Conservation (phyloP, 2,888 invertebrate species). For the Andrena bicolor region DNA sequence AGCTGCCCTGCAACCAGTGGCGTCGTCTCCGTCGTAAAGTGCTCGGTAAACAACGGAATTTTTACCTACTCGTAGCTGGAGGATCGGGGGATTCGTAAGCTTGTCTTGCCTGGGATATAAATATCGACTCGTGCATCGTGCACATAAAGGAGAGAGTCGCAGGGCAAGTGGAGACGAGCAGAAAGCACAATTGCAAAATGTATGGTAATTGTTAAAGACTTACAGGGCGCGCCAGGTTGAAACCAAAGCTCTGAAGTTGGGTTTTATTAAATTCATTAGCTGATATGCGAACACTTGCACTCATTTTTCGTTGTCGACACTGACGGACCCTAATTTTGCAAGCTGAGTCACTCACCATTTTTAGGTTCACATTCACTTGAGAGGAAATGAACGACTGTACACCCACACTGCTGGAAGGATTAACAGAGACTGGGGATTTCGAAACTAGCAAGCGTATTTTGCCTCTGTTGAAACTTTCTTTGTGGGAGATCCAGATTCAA, state of each 20-base stretch:
- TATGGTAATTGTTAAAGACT: constrained; percentile 5
- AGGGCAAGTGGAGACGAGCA: constrained; percentile 24
- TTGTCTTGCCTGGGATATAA: constrained; percentile 1
- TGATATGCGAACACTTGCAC: too few species aligned
- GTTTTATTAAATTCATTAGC: background rate
- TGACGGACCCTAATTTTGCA: too few species aligned
- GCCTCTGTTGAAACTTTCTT: too few species aligned
- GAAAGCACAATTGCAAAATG: constrained; percentile 34
- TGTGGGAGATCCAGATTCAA: too few species aligned
- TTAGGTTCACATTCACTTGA: too few species aligned
- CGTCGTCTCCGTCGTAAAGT: constrained; percentile 44
- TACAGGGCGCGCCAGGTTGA: background rate
- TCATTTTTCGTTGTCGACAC: too few species aligned
- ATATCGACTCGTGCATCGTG: constrained; percentile 11
- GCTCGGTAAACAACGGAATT: constrained; percentile 38
- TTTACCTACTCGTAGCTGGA: constrained; percentile 12
- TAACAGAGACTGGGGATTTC: too few species aligned
- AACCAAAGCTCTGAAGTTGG: background rate
- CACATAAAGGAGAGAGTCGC: background rate
- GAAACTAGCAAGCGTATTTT: too few species aligned
- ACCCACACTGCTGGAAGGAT: too few species aligned
- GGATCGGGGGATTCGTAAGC: constrained; percentile 18
- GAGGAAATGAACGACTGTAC: too few species aligned
- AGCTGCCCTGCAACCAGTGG: constrained; percentile 11
- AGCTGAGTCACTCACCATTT: too few species aligned